Evolutionary conservation across 2,113 vertebrate genomes (phyloP), one percentile per base, ranked within the genome.

Genomic region (Oncorhynchus kisutch): DNA sequence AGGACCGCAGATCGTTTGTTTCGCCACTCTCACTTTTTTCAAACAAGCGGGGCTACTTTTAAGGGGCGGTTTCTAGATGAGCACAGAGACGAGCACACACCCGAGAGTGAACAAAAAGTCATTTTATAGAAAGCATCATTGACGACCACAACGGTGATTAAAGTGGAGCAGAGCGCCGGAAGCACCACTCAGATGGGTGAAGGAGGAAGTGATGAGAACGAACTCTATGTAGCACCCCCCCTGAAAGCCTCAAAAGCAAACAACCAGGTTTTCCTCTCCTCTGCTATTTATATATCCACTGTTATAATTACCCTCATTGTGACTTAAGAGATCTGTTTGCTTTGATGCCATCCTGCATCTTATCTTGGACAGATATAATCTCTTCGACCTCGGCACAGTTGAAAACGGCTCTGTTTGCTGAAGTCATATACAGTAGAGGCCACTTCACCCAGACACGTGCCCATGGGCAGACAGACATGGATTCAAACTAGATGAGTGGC

Each of bases 11-110:
- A 72, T 86, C 88, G 88, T 91, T 88, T 89, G 88, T 84, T 81
- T 91, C 87, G 85, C 86, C 88, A 25, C 89, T 92, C 92, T 90
- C 88, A 81, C 87, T 88, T 86, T 86, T 87, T 45, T 89, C 80
- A 91, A 90, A 90, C 88, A 90, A 88, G 78, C 83, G 27, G 0
- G 57, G 82, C 85, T 94, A 93, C 27, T 93, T 91, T 93, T 88
- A 84, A 89, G 93, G 71, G 60, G 74, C 45, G 77, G 82, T 73
- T 90, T 88, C 90, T 91, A 92, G 87, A 77, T 1, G 70, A 88
- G 79, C 87, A 87, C 88, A 85, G 82, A 87, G 79, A 88, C 75
- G 82, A 73, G 76, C 88, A 86, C 81, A 87, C 81, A 88, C 76
- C 84, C 73, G 76, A 85, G 90, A 83, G 90, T 89, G 88, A 93